These are phyloP conservation scores for Homalodisca vitripennis DNA, from an alignment of 1,140 invertebrate genomes.

Conservation along the genomic window DNA sequence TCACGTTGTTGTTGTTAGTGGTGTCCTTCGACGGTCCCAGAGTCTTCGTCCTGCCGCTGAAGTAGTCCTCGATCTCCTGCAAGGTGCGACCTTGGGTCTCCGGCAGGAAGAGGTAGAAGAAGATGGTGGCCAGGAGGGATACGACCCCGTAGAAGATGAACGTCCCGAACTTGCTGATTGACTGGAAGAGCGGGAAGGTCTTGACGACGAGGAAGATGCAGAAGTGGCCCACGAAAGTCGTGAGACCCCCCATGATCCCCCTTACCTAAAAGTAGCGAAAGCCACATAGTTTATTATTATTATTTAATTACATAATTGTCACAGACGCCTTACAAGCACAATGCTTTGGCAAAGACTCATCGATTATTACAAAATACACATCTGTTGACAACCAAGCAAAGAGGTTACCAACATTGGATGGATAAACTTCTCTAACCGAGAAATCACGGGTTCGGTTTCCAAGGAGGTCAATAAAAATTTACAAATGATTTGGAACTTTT, in stretches of 20 bases:
- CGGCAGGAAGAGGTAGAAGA: constrained; percentile 64
- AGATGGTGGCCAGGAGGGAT: constrained; percentile 54
- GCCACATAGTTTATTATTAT: too few relatives aligned
- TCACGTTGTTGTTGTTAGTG: constrained; percentile 14
- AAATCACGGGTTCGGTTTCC: too few relatives aligned
- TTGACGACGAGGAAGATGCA: constrained; percentile 67
- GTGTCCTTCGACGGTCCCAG: constrained; percentile 37
- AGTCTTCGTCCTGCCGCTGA: constrained; percentile 53
- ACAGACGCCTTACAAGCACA: too few relatives aligned
- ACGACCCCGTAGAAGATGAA: constrained; percentile 63
- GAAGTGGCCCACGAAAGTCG: constrained; percentile 61
- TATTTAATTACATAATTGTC: too few relatives aligned
- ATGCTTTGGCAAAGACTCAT: too few relatives aligned
- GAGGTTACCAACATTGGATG: too few relatives aligned
- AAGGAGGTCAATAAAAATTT: too few relatives aligned
- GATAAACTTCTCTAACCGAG: too few relatives aligned
- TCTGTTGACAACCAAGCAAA: too few relatives aligned
- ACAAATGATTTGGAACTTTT: too few relatives aligned
- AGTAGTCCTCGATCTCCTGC: constrained; percentile 75
- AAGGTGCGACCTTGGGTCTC: constrained; percentile 76
- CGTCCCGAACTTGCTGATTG: constrained; percentile 56
- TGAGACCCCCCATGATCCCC: constrained; percentile 64
- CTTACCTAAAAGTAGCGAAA: constrained; percentile 55
- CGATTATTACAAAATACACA: too few relatives aligned
- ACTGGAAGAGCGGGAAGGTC: constrained; percentile 58